Base-by-base conservation (phyloP, 2,113 vertebrate species). In the Dolichotis patagonum region DNA sequence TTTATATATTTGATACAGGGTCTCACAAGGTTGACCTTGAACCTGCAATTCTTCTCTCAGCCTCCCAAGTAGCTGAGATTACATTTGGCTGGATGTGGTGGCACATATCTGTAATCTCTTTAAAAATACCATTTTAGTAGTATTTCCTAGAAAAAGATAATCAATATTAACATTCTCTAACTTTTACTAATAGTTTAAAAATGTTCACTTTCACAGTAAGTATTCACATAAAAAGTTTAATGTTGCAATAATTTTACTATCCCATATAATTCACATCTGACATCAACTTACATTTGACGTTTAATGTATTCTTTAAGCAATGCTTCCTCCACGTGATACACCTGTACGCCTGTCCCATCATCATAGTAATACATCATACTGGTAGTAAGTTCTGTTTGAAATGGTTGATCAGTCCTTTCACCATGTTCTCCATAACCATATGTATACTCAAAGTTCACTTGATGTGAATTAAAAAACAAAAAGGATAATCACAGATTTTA, bases 241-340 rank as follows among this genome's bases (percentile, higher is more conserved):
- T 38, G 60, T 14, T 82, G 8, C 43, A 75, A 85, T 7, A 94
- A 24, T 46, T 62, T 62, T 35, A 65, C 35, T 43, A 52, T n/a
- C 17, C 19, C 7, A 35, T 75, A 54, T 85, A 54, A 32, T 89
- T n/a, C n/a, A 85, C 12, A 6, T 63, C n/a, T 65, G 24, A 38
- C 13, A 88, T 87, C 41, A 71, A 99, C 99, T 99, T 98, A 99
- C 99, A 99, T 99, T 97, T 99, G 99, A 19, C 99, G 99, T 97
- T 99, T 99, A 97, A 99, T 99, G 82, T 99, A 99, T 82, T 99
- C 99, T 97, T 99, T 99, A 2, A 99, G 99, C 81, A 99, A 98
- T 32, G 98, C 98, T 97, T 99, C 99, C 81, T 99, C 99, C 97
- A 99, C 99, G 8, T 99, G 98, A 98, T 99, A 99, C 98, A 99